Evolutionary conservation across 2,113 vertebrate genomes (phyloP), one percentile per base, ranked within the genome.

Genomic region (Danionella cerebrum): DNA sequence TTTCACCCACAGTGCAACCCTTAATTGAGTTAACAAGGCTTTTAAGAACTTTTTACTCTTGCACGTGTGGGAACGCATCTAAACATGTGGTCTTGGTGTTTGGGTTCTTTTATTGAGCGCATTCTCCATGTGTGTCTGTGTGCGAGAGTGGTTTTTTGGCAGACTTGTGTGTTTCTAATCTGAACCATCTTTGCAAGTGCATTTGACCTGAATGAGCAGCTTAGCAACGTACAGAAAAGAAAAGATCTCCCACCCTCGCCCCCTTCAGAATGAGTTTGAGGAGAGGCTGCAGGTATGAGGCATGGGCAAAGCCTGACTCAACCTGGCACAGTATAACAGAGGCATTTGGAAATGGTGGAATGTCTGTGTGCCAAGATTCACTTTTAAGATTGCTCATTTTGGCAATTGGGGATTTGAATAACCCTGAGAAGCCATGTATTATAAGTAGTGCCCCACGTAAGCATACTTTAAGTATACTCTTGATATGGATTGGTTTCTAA

Each of bases 171-270:
- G 16, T 16, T 11, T 3, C 67, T 85, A 84, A 84, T 86, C 79
- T 79, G 31, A 67, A 27, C 65, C 76, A 71, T 83, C 73, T 69
- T 70, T 67, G 47, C 45, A 70, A 78, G 67, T 84, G 75, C 38
- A 64, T 83, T 81, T 84, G 81, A 80, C 78, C 82, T 11, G 64
- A 76, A 74, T 70, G 80, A 82, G 54, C 76, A 71, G 77, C 78
- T 84, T 82, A 84, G 42, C 65, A 58, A 65, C 35, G 44, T 18
- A 44, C 19, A 45, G 50, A 54, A 48, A 39, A 47, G 45, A 22
- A 67, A 63, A 51, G 45, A 63, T 31, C 9, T 42, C 45, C 74
- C 22, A 45, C 31, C 74, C 22, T 47, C 31, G 12, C 22, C 18
- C 22, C 58, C 41, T 47, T 48, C 22, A 13, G 35, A 31, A 33